Evolutionary conservation across 2,113 vertebrate genomes (phyloP).

Genomic region (Alligator mississippiensis): DNA sequence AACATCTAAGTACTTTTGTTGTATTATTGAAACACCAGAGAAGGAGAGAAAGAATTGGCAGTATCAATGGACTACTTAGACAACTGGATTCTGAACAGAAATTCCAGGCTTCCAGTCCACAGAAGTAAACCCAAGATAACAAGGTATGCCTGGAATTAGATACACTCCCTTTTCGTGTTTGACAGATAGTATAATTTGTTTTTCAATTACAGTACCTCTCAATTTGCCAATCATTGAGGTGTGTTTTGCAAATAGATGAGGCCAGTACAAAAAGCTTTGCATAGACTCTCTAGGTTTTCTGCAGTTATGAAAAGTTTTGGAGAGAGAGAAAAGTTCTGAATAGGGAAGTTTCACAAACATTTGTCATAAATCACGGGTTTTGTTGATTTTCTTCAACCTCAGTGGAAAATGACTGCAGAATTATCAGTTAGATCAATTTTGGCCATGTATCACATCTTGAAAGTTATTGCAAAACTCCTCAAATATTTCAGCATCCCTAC

Average conservation of each 20-base stretch:
- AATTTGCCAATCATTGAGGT: neutral
- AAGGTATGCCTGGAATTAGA: neutral
- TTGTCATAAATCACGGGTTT: constrained; percentile 12
- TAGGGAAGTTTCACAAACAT: neutral
- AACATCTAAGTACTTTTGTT: neutral
- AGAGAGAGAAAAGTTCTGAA: constrained; percentile 37
- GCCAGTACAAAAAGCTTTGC: neutral
- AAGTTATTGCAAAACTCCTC: constrained; percentile 68
- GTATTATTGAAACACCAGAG: neutral
- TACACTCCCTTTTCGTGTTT: neutral
- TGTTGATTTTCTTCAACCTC: neutral
- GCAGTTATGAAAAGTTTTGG: constrained; percentile 8
- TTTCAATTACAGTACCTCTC: neutral
- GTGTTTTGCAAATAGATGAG: neutral
- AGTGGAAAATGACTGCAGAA: constrained; percentile 49
- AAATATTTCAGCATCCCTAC: constrained; percentile 64
- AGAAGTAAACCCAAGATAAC: neutral
- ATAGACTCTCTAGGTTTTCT: neutral
- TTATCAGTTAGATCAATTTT: constrained; percentile 63
- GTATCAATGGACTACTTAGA: neutral
- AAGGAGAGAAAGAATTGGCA: neutral
- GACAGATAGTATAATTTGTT: neutral
- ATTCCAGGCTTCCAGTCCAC: neutral
- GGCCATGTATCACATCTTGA: constrained; percentile 61
- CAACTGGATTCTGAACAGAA: neutral